phyloP scores from a whole-genome alignment of 1,140 invertebrate species.

The Drosophila busckii region DNA sequence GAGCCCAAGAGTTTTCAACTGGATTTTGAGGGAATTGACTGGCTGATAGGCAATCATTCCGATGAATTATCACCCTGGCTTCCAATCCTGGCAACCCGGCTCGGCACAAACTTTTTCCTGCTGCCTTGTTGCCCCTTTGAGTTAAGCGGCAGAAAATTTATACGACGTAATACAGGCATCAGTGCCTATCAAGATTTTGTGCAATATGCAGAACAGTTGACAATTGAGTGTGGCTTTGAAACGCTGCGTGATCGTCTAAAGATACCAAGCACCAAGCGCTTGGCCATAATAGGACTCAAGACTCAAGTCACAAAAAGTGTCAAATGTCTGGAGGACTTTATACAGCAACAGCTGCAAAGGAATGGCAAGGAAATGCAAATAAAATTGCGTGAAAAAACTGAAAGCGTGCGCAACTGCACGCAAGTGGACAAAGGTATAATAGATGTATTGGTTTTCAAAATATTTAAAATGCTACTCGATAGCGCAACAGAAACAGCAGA shows the following conservation, averaged over 20 bases:
- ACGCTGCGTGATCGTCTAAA: conserved; percentile 89
- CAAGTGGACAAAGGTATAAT: conserved; percentile 86
- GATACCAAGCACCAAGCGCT: conserved; percentile 97
- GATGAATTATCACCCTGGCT: conserved; percentile 99
- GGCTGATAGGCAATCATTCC: conserved; percentile 99
- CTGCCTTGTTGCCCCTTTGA: conserved; percentile 97
- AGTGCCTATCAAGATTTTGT: conserved; percentile 93
- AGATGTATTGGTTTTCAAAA: conserved; percentile 82
- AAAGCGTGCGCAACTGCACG: conserved; percentile 92
- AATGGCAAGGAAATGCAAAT: conserved; percentile 20
- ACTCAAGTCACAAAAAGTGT: conserved; percentile 72
- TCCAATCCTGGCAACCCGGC: conserved; percentile 92
- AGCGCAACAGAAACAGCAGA: background rate
- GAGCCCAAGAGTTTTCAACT: conserved; percentile 84
- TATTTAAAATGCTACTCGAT: conserved; percentile 79
- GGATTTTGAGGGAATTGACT: conserved; percentile 89
- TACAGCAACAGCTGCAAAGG: conserved; percentile 67
- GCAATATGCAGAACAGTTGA: conserved; percentile 86
- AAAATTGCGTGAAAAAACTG: conserved; percentile 83
- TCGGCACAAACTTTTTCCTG: conserved; percentile 88
- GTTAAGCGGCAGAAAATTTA: conserved; percentile 92
- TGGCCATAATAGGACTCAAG: conserved; percentile 88
- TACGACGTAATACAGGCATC: conserved; percentile 82
- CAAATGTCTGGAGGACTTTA: conserved; percentile 78
- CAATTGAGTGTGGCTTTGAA: conserved; percentile 87